phyloP scores from a whole-genome alignment of 2,888 invertebrate genomes.

The Matsumyia berberina region DNA sequence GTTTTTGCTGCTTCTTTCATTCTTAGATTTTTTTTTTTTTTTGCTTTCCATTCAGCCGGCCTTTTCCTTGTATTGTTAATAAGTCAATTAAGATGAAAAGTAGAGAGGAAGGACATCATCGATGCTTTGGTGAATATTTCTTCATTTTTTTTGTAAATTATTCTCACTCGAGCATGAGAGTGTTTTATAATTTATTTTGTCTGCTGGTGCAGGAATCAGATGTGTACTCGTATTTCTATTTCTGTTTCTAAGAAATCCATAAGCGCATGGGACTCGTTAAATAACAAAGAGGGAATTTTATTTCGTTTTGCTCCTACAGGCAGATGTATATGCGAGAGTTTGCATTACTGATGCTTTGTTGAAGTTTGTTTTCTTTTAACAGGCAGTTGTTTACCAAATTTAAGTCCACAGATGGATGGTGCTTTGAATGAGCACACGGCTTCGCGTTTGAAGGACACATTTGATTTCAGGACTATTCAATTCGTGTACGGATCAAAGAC shows the following conservation, averaged over 20 bases:
- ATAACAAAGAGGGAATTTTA: not conserved
- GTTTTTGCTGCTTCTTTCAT: constrained; percentile 17
- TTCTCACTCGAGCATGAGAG: constrained; percentile 23
- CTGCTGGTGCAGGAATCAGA: not conserved
- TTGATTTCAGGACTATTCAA: too few relatives aligned
- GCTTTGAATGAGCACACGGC: too few relatives aligned
- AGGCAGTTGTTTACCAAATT: too few relatives aligned
- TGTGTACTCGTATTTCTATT: not conserved
- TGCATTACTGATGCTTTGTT: too few relatives aligned
- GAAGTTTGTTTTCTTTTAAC: too few relatives aligned
- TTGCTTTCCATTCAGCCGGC: constrained; percentile 2
- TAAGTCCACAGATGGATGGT: too few relatives aligned
- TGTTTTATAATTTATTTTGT: constrained; percentile 11
- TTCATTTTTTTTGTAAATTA: constrained; percentile 17
- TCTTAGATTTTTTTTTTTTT: not conserved
- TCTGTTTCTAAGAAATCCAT: not conserved
- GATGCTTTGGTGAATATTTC: constrained; percentile 13
- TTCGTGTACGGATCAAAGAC: too few relatives aligned
- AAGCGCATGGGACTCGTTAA: constrained; percentile 10
- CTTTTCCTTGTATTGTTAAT: constrained; percentile 37
- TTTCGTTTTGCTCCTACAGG: too few relatives aligned
- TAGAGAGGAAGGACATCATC: constrained; percentile 20
- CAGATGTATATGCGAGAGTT: too few relatives aligned
- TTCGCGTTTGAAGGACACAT: too few relatives aligned
- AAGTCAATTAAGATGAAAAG: constrained; percentile 44